Evolutionary conservation across 2,113 vertebrate species (phyloP), one percentile per base, ranked within the genome.

Genomic region (Beaufortia kweichowensis): DNA sequence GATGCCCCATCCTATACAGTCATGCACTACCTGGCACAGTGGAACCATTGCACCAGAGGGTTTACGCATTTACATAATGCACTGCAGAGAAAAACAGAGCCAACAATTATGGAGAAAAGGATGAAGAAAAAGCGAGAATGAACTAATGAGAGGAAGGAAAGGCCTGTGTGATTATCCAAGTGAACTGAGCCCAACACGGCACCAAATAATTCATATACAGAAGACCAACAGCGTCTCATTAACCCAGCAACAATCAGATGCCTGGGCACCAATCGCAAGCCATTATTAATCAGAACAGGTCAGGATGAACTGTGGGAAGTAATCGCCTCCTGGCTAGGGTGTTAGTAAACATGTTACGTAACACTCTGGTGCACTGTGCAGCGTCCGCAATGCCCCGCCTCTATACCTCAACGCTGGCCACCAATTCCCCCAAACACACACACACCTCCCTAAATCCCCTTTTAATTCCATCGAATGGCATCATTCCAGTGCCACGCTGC

Each of bases 311-410:
- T 43, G 50, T 50, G 70, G 55, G 46, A 17, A 48, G 57, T 75
- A 78, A 82, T 75, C 65, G 61, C 50, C 80, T 75, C 72, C 76
- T 41, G 61, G 74, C 76, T 76, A 65, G 60, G 24, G 21, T 62
- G 48, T 79, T 57, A 69, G 75, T 82, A 77, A 84, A 80, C 80
- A 82, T 50, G 59, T 80, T 79, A 76, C 46, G 64, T 79, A 84
- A 81, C 78, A 80, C 61, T 60, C 59, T 53, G 74, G 76, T 60
- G 26, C n/a, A n/a, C n/a, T n/a, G n/a, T n/a, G n/a, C 39, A 67
- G 26, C 56, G 24, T 66, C 55, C 60, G 62, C 53, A 78, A 24
- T 66, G 39, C 24, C 60, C 79, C 50, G 46, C 33, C 75, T 48
- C 72, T 57, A 57, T 14, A 74, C 57, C 67, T 53, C 21, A 6